Conservation (phyloP, 2,797 vertebrate species). For the Oryzias sinensis region DNA sequence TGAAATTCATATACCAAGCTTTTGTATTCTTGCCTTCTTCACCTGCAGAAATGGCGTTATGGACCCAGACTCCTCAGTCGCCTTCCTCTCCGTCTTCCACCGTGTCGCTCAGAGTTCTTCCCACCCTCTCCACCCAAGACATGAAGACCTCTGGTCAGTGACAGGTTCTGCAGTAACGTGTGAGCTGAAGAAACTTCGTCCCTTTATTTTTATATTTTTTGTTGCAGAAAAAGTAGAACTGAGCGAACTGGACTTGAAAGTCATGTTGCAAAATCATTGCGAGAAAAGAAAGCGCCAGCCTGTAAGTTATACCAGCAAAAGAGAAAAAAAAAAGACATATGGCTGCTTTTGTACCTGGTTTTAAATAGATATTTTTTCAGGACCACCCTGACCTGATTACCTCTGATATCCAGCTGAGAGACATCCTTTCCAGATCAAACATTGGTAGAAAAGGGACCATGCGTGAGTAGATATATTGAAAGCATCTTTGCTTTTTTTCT, state of each 20-base stretch:
- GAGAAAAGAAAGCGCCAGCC: conserved; percentile 94
- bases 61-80: conserved; percentile 79
- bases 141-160: conserved; percentile 92
- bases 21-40: conserved; percentile 10
- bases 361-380: conserved; percentile 62
- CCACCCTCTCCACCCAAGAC: conserved; percentile 90
- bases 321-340: no score
- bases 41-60: conserved; percentile 68
- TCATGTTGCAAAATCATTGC: conserved; percentile 88
- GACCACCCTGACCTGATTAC: conserved; percentile 94
- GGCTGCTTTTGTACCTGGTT: no score
- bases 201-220: conserved; percentile 23
- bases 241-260: conserved; percentile 87
- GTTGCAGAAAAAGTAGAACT: conserved; percentile 88
- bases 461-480: conserved; percentile 72
- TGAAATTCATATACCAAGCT: neutral
- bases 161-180: neutral
- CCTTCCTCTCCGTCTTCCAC: conserved; percentile 81
- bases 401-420: conserved; percentile 87
- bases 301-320: conserved; percentile 72
- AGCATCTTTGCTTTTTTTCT: neutral
- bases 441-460: conserved; percentile 88
- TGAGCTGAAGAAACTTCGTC: neutral
- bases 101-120: conserved; percentile 86
- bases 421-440: conserved; percentile 92